Conservation (phyloP, 2,888 invertebrate genomes). For the Aleiodes testaceus region DNA sequence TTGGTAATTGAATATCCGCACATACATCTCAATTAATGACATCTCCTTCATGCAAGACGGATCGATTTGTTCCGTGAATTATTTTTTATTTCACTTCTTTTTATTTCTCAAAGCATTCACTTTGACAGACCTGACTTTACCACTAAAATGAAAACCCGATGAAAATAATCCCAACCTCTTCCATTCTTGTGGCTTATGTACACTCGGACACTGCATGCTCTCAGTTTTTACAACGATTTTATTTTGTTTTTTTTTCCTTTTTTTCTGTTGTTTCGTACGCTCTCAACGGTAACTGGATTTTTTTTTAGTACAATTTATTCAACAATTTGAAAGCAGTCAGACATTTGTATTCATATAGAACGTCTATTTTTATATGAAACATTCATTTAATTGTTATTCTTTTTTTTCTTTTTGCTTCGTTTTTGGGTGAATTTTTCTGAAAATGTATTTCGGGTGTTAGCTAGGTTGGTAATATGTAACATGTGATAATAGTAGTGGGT, state of each 20-base stretch:
- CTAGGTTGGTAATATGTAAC: neutral
- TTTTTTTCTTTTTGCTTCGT: neutral
- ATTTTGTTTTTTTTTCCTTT: neutral
- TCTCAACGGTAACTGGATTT: neutral
- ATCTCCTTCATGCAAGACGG: no score
- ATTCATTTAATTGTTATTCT: neutral
- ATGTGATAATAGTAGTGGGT: constrained; percentile 10
- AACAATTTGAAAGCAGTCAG: no score
- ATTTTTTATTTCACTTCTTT: neutral
- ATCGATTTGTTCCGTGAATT: no score
- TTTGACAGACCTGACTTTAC: constrained; percentile 2
- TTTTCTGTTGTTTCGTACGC: constrained; percentile 2
- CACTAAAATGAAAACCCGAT: neutral
- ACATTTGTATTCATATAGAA: no score
- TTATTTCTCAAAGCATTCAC: constrained; percentile 32
- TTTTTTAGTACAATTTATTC: neutral
- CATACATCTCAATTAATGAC: no score
- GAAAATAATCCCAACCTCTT: no score
- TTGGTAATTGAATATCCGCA: no score
- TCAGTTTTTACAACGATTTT: no score
- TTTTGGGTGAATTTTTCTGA: neutral
- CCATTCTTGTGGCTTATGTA: neutral
- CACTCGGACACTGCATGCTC: no score
- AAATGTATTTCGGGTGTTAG: neutral
- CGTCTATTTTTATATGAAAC: no score